These are phyloP conservation scores for Apoderus coryli DNA, from an alignment of 2,888 invertebrate species.

Conservation along the genomic window DNA sequence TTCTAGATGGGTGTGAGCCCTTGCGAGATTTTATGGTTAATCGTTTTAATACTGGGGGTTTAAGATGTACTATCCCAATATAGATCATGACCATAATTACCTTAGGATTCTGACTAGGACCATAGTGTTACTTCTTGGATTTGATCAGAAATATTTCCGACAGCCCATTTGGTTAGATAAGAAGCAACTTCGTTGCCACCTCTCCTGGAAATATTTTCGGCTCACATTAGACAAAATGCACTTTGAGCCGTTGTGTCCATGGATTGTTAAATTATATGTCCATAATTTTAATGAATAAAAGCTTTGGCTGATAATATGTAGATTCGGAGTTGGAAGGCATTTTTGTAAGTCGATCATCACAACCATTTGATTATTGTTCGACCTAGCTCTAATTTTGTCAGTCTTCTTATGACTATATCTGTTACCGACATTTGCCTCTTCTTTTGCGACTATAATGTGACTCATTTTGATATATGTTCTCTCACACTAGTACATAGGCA, in stretches of 20 bases:
- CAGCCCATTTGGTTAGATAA: neutral
- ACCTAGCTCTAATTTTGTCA: too few species aligned
- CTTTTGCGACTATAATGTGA: too few species aligned
- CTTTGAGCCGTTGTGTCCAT: slow-evolving; percentile 1
- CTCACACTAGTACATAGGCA: too few species aligned
- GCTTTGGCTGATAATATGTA: slow-evolving; percentile 4
- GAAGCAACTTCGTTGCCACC: slow-evolving; percentile 7
- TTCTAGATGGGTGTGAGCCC: neutral
- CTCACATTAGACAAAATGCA: slow-evolving; percentile 6
- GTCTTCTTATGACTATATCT: too few species aligned
- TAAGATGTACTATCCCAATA: neutral
- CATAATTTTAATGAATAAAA: slow-evolving; percentile 4
- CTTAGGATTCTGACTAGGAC: neutral
- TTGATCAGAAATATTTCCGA: slow-evolving; percentile 1
- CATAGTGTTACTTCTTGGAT: slow-evolving; percentile 1
- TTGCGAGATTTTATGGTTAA: slow-evolving; percentile 1
- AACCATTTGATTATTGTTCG: too few species aligned
- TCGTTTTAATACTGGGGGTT: neutral
- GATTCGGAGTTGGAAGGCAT: slow-evolving; percentile 4
- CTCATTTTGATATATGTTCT: too few species aligned
- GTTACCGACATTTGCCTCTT: too few species aligned
- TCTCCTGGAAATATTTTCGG: neutral
- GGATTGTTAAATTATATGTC: slow-evolving; percentile 3
- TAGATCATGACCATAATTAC: neutral
- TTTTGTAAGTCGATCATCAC: slow-evolving; percentile 4